phyloP scores from a whole-genome alignment of 2,888 invertebrate genomes.

The Pseudanteris insignis region DNA sequence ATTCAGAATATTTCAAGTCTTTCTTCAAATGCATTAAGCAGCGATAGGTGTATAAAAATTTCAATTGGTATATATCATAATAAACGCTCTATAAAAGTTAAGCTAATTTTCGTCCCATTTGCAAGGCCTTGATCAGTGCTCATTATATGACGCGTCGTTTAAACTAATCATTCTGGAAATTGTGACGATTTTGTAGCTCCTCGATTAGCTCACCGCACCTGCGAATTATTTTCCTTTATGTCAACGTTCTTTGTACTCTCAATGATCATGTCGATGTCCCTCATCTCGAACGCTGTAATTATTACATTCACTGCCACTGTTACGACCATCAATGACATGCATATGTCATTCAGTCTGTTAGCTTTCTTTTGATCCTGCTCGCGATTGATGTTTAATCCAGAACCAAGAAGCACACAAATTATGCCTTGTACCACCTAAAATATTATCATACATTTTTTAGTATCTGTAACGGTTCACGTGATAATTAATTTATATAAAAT shows the following conservation, averaged over 20 bases:
- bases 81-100: too few species aligned
- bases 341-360: slow-evolving; percentile 71
- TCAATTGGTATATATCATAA: too few species aligned
- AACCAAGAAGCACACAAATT: slow-evolving; percentile 71
- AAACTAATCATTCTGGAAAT: too few species aligned
- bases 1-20: too few species aligned
- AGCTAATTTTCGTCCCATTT: too few species aligned
- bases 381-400: slow-evolving; percentile 73
- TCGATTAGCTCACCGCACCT: slow-evolving; percentile 8
- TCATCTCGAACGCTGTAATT: slow-evolving; percentile 71
- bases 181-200: too few species aligned
- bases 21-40: too few species aligned
- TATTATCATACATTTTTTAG: neutral
- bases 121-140: too few species aligned
- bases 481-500: too few species aligned
- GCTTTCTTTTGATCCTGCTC: slow-evolving; percentile 71
- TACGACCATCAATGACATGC: slow-evolving; percentile 71
- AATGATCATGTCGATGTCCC: slow-evolving; percentile 37
- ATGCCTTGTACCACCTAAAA: slow-evolving; percentile 71
- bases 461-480: neutral
- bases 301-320: slow-evolving; percentile 72
- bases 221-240: neutral
- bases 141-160: too few species aligned
- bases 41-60: too few species aligned
- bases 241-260: slow-evolving; percentile 19